phyloP scores from a whole-genome alignment of 2,113 vertebrate species.

The Dromas ardeola region DNA sequence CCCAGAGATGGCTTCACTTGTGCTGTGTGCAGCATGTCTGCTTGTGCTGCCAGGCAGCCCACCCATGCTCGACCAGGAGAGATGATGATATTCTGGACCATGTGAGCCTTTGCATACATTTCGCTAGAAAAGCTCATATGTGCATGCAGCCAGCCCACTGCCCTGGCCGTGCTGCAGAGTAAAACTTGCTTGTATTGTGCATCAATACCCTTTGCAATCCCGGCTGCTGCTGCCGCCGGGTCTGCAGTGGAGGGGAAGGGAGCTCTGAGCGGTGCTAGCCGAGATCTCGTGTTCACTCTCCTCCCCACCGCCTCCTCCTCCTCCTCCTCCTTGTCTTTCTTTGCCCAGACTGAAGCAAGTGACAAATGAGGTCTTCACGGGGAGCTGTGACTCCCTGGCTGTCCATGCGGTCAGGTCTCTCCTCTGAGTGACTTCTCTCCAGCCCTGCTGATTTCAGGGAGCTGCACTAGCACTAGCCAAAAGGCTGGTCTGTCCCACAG shows the following conservation, averaged over 20 bases:
- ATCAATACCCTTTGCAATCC: background rate
- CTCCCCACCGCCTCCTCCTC: background rate
- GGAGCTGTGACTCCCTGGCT: background rate
- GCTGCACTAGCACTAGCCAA: background rate
- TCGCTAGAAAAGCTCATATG: background rate
- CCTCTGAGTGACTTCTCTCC: background rate
- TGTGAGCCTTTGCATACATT: background rate
- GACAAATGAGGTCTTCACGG: background rate
- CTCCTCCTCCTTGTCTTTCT: background rate
- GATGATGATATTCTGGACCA: background rate
- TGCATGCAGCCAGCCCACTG: background rate
- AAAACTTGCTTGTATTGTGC: background rate
- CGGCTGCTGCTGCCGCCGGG: background rate
- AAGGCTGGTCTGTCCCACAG: background rate
- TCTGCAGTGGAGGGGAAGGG: background rate
- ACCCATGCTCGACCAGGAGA: background rate
- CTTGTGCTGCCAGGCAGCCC: background rate
- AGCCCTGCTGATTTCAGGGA: background rate
- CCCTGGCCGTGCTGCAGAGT: background rate
- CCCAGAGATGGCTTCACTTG: background rate
- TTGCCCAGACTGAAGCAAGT: background rate
- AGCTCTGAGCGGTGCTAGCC: background rate
- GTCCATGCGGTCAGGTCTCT: background rate
- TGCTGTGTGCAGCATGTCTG: background rate
- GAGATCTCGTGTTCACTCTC: background rate